Evolutionary conservation across 2,888 invertebrate species (phyloP).

Genomic region (Chalcis sispes): DNA sequence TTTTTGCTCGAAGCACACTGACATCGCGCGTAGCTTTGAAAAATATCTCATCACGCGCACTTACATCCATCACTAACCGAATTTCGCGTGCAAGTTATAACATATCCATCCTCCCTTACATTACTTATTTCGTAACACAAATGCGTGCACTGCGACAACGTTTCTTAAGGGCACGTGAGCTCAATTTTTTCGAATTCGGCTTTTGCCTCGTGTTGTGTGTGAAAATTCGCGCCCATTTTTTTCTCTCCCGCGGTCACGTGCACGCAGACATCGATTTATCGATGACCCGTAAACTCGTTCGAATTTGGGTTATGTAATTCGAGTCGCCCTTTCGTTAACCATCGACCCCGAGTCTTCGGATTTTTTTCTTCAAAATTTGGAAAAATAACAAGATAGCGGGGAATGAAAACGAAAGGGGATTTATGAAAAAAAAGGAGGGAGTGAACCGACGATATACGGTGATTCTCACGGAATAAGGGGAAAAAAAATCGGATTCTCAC

Average conservation of each 20-base stretch:
- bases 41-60: constrained; percentile 8
- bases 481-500: constrained; percentile 58
- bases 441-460: background rate
- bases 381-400: background rate
- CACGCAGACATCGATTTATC: background rate
- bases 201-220: no score
- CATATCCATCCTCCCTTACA: background rate
- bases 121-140: background rate
- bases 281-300: constrained; percentile 50
- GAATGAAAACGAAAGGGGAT: background rate
- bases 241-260: constrained; percentile 23
- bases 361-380: no score
- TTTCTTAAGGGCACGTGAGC: constrained; percentile 29
- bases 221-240: constrained; percentile 28
- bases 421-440: no score
- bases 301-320: no score
- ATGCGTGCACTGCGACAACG: background rate
- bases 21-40: constrained; percentile 12
- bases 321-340: no score
- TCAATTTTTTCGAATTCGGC: constrained; percentile 49
- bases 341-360: no score
- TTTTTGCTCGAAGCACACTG: no score
- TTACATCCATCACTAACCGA: background rate
- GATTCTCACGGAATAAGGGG: constrained; percentile 55
- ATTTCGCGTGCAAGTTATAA: constrained; percentile 25